Base-by-base conservation (phyloP, 2,888 invertebrate species). In the Melinopterus prodromus region DNA sequence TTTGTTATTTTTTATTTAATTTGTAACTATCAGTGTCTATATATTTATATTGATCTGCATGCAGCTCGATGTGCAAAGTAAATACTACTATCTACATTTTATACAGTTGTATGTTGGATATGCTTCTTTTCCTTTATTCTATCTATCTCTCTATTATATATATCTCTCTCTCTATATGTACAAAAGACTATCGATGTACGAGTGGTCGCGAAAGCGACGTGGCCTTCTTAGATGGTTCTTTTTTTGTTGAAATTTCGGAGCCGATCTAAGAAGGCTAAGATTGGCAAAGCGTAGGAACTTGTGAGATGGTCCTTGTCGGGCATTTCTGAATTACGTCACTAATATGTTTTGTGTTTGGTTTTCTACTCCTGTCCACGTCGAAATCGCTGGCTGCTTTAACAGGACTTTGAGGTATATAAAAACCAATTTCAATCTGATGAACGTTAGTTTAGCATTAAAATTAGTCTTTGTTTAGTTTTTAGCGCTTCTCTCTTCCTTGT, bases 281-380 rank as follows among this genome's bases (percentile, higher is more conserved):
- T 26, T 79, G 76, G 84, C 85, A 88, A 89, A 90, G 92, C 91
- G 77, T 93, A 93, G 95, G 95, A 95, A 94, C 95, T 95, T 95
- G 95, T 95, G 96, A 96, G 95, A 95, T 96, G 96, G 95, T 96
- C 95, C 95, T 95, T 94, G 94, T 87, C 85, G 87, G 86, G 84
- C 84, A 85, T 90, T 53, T 53, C 53, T 84, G 84, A 85, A 86
- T 86, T 84, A 85, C 84, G 85, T 90, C 90, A 92, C 92, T 93
- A 93, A 93, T 74, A 74, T 92, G 89, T 91, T 91, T 91, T 91
- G 90, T 92, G 88, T 92, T 92, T 90, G 92, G 91, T 92, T 92
- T 92, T 93, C 92, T 93, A 86, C 87, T 87, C 87, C 86, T 86
- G 87, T 90, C 88, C 88, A 88, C 93, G 92, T 93, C 92, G 79